Conservation (phyloP, 2,113 vertebrate species). For the Electrona antarctica region DNA sequence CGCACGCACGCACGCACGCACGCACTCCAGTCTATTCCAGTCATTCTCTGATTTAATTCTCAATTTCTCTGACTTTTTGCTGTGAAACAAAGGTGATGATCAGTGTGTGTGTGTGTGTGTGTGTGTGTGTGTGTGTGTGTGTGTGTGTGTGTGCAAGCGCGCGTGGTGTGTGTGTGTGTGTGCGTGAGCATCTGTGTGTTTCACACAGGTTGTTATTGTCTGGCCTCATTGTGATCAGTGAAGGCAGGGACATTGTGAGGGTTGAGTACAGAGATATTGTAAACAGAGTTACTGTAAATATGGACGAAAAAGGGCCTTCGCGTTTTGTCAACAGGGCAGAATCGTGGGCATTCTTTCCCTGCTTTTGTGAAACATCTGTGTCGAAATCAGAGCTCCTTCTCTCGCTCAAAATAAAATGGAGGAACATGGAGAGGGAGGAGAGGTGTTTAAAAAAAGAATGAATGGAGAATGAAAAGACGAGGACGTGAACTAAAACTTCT, state of each 20-base stretch:
- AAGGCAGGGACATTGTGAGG: constrained; percentile 49
- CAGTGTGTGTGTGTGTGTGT: constrained; percentile 27
- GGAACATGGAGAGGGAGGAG: constrained; percentile 16
- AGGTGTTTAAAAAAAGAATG: constrained; percentile 27
- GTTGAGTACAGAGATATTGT: constrained; percentile 63
- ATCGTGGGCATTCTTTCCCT: constrained; percentile 68
- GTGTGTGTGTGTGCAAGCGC: not conserved
- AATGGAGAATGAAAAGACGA: not conserved
- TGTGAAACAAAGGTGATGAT: constrained; percentile 68
- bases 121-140: too few species aligned
- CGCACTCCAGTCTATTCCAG: constrained; percentile 32
- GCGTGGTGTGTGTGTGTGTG: constrained; percentile 32
- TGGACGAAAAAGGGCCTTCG: constrained; percentile 37
- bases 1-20: too few species aligned
- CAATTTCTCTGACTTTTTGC: constrained; percentile 63
- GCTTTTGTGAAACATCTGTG: constrained; percentile 57
- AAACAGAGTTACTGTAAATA: constrained; percentile 59
- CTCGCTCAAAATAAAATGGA: constrained; percentile 13
- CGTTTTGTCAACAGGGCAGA: constrained; percentile 49
- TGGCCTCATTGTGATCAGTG: constrained; percentile 65
- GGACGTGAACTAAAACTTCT: constrained; percentile 21
- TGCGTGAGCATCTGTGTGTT: constrained; percentile 18
- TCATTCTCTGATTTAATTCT: constrained; percentile 67
- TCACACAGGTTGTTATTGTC: constrained; percentile 66
- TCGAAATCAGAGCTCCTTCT: constrained; percentile 26